These are phyloP conservation scores for Eidolon helvum DNA, from an alignment of 2,113 vertebrate genomes.

Conservation along the genomic window DNA sequence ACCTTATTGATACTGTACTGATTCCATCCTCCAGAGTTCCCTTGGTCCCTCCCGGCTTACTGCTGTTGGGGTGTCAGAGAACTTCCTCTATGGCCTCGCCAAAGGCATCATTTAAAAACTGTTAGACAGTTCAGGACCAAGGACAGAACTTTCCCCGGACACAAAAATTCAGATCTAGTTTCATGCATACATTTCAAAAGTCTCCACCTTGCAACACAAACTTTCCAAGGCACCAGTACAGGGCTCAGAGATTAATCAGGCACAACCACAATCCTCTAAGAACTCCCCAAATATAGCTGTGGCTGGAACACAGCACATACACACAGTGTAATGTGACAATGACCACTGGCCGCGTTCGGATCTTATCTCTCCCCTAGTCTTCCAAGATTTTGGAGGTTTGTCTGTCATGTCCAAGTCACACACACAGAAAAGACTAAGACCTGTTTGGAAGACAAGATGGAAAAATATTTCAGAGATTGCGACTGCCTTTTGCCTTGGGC, in stretches of 20 bases:
- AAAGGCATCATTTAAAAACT: not conserved
- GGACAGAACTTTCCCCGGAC: not conserved
- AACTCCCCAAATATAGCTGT: not conserved
- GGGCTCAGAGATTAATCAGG: not conserved
- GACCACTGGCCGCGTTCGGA: not conserved
- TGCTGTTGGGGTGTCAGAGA: not conserved
- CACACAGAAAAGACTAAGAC: not conserved
- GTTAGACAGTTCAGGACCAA: not conserved
- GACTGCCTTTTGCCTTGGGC: slow-evolving; percentile 57
- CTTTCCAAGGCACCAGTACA: not conserved
- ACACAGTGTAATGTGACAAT: not conserved
- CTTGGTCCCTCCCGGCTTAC: not conserved
- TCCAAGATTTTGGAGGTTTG: not conserved
- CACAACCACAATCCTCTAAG: not conserved
- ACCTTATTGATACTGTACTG: not conserved
- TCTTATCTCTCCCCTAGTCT: not conserved
- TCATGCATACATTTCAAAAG: not conserved
- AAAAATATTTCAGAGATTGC: slow-evolving; percentile 27
- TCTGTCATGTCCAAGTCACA: not conserved
- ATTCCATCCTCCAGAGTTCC: not conserved
- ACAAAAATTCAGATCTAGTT: not conserved
- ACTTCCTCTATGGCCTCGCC: not conserved
- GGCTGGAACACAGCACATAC: not conserved
- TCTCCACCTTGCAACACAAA: not conserved
- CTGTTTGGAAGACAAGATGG: slow-evolving; percentile 24